Conservation (phyloP, 2,888 invertebrate genomes). For the Mystacides longicornis region DNA sequence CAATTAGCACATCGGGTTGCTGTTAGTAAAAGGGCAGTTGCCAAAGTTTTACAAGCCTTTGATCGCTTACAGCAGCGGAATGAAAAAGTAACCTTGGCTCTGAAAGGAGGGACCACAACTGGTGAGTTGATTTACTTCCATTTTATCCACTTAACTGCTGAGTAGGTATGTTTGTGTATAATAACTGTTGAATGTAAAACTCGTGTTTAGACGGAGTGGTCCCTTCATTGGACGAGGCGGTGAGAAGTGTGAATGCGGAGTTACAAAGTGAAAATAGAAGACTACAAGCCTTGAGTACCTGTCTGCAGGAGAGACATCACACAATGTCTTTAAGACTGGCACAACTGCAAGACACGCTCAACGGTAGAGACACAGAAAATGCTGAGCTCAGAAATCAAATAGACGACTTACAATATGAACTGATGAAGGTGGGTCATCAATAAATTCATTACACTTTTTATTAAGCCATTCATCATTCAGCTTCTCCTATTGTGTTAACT, state of each 20-base stretch:
- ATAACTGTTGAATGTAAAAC: neutral
- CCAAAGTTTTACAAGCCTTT: slow-evolving; percentile 93
- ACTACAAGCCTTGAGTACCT: slow-evolving; percentile 84
- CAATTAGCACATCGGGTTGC: slow-evolving; percentile 92
- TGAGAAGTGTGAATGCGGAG: slow-evolving; percentile 78
- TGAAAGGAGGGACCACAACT: slow-evolving; percentile 53
- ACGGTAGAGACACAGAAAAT: slow-evolving; percentile 87
- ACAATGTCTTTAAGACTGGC: slow-evolving; percentile 85
- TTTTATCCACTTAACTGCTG: too few species aligned
- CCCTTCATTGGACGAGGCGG: slow-evolving; percentile 70
- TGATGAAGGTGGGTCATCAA: slow-evolving; percentile 69
- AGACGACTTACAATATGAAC: slow-evolving; percentile 90
- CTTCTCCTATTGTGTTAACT: too few species aligned
- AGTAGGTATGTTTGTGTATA: too few species aligned
- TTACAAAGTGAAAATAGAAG: slow-evolving; percentile 86
- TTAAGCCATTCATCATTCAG: too few species aligned
- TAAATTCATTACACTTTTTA: too few species aligned
- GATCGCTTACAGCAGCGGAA: slow-evolving; percentile 93
- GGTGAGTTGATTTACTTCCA: too few species aligned
- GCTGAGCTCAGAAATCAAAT: slow-evolving; percentile 94
- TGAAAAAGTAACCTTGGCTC: slow-evolving; percentile 83
- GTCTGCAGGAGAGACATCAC: slow-evolving; percentile 88
- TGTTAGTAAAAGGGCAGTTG: slow-evolving; percentile 93
- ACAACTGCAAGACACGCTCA: slow-evolving; percentile 79
- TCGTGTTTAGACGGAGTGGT: slow-evolving; percentile 44